A percentile compares a stretch with the other conserved stretches of the same genome.
Conservation (phyloP, 2,113 vertebrate genomes). For the Cyanistes caeruleus region DNA sequence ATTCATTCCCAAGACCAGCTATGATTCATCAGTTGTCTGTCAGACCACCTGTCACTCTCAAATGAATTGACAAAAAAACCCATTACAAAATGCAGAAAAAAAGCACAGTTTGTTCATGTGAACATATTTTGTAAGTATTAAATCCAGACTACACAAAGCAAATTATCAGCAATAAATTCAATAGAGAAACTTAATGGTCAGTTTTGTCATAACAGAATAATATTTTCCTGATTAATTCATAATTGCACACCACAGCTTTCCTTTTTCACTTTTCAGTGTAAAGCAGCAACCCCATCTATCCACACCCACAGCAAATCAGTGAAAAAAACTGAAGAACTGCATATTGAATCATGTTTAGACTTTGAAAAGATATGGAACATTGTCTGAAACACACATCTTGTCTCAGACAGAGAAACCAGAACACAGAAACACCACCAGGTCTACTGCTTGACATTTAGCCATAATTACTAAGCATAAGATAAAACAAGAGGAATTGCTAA, state of each 20-base stretch:
- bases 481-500: neutral
- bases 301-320: neutral
- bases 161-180: neutral
- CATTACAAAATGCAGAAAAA: neutral
- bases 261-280: neutral
- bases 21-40: neutral
- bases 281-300: neutral
- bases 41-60: neutral
- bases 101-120: neutral
- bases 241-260: neutral
- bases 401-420: neutral
- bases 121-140: neutral
- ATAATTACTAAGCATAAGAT: neutral
- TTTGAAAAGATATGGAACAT: neutral
- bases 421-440: neutral
- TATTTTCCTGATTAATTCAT: neutral
- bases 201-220: neutral
- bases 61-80: slow-evolving; percentile 4
- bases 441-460: neutral
- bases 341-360: neutral
- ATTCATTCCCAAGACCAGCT: neutral
- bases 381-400: neutral
- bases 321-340: neutral
- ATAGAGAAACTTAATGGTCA: neutral
- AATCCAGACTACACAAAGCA: neutral